Conservation (phyloP, 2,797 vertebrate genomes). For the Hippoglossus hippoglossus region DNA sequence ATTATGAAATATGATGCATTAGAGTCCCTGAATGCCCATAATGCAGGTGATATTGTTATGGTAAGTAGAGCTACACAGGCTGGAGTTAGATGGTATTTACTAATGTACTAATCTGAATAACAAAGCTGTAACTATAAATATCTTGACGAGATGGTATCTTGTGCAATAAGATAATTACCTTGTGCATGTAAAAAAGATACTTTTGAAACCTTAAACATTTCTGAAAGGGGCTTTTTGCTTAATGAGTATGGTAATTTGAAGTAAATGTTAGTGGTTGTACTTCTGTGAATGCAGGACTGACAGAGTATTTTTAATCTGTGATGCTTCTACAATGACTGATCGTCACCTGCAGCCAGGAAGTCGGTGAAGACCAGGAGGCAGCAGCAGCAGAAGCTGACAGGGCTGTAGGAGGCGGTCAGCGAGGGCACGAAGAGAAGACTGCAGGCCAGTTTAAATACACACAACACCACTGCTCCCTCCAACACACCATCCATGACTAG, state of each 20-base stretch:
- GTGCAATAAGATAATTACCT: not conserved
- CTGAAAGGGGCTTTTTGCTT: not conserved
- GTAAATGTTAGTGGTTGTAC: not conserved
- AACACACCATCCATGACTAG: conserved; percentile 81
- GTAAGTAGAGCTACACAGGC: too few relatives aligned
- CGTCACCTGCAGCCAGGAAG: conserved; percentile 81
- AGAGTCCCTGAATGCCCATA: not conserved
- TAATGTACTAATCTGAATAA: not conserved
- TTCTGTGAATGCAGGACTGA: not conserved
- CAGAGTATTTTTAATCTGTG: not conserved
- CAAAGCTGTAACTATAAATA: not conserved
- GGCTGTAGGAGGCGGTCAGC: conserved; percentile 57
- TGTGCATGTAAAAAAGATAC: not conserved
- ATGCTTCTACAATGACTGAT: not conserved
- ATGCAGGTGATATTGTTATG: not conserved
- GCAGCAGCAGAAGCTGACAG: conserved; percentile 79
- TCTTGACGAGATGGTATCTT: not conserved
- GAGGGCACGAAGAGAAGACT: conserved; percentile 75
- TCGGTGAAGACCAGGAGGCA: conserved; percentile 86
- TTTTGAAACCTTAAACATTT: not conserved
- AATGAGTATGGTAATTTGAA: not conserved
- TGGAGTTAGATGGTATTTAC: too few relatives aligned
- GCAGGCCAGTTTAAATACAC: conserved; percentile 75
- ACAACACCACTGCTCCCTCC: conserved; percentile 71
- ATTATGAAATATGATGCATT: not conserved